A percentile compares a stretch with the other conserved stretches of the same genome.
These are phyloP conservation scores for Achroia grisella DNA, from an alignment of 1,140 invertebrate species.

Conservation along the genomic window DNA sequence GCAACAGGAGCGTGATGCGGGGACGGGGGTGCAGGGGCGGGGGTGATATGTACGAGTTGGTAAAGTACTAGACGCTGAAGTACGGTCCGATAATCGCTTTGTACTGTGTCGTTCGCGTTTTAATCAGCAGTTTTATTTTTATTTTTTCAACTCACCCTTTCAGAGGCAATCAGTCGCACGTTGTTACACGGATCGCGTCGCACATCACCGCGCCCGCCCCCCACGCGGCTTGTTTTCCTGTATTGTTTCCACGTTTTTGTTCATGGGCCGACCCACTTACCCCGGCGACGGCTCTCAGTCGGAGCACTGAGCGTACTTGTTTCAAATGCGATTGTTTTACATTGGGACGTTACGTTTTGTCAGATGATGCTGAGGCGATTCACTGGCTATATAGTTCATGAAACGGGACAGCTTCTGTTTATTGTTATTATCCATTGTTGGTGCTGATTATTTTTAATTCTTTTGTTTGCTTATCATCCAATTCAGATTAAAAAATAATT, in stretches of 20 bases:
- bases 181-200: constrained; percentile 46
- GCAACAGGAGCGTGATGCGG: no score
- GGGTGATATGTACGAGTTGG: constrained; percentile 1
- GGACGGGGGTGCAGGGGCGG: neutral
- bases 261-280: constrained; percentile 20
- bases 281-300: neutral
- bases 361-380: constrained; percentile 7
- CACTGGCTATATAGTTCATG: neutral
- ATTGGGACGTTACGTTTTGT: constrained; percentile 16
- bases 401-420: no score
- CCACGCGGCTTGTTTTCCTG: constrained; percentile 13
- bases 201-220: constrained; percentile 38
- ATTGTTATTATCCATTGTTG: no score
- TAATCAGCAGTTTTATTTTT: constrained; percentile 58
- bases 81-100: constrained; percentile 66
- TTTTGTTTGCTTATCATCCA: no score
- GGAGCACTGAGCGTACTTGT: constrained; percentile 3
- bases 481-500: no score
- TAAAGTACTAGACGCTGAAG: constrained; percentile 46
- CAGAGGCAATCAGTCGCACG: constrained; percentile 55
- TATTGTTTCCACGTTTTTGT: constrained; percentile 33
- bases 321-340: constrained; percentile 17
- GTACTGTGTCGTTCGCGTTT: constrained; percentile 45
- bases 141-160: constrained; percentile 50
- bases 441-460: no score